Evolutionary conservation across 2,113 vertebrate genomes (phyloP), one percentile per base, ranked within the genome.

Genomic region (Limnothrissa miodon): DNA sequence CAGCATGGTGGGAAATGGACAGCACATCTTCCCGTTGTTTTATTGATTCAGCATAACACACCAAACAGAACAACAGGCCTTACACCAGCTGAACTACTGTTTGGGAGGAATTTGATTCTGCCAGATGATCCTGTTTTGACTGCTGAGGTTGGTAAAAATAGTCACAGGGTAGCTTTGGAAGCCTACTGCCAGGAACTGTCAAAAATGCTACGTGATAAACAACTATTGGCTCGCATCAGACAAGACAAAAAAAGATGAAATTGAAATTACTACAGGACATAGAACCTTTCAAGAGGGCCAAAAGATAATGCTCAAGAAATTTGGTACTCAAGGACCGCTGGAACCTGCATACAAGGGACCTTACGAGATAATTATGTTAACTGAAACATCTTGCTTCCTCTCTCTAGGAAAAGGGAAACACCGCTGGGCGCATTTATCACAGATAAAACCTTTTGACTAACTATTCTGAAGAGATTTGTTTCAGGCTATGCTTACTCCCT

Each of bases 331-430:
- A 59, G 53, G 53, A 7, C 53, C 53, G 7, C 53, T 59, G 2
- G 53, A 23, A 59, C n/a, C 53, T 59, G 53, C 53, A 59, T 59
- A 59, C 53, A 59, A 59, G 19, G 53, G 53, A 59, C 53, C 53
- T n/a, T 59, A 59, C 7, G 53, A 59, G n/a, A 59, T 59, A 19
- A 7, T 59, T 17, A 59, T 59, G 53, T 7, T 59, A 1, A 59
- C 53, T 59, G 53, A 59, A 59, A 59, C 53, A 59, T 59, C 53
- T 59, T 59, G 11, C 53, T 59, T 59, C 53, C 19, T 59, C 53
- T 59, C 19, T 21, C 7, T 59, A 59, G 53, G 53, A n/a, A 59
- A 59, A 5, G 53, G 53, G 19, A 15, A 21, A 15, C 51, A 53
- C 51, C 2, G 9, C 53, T 59, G 53, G 53, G 53, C 19, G 2